A percentile compares a stretch with the other conserved stretches of the same genome.
These are phyloP conservation scores for Himantopus leucocephalus DNA, from an alignment of 2,113 vertebrate genomes.

Conservation along the genomic window DNA sequence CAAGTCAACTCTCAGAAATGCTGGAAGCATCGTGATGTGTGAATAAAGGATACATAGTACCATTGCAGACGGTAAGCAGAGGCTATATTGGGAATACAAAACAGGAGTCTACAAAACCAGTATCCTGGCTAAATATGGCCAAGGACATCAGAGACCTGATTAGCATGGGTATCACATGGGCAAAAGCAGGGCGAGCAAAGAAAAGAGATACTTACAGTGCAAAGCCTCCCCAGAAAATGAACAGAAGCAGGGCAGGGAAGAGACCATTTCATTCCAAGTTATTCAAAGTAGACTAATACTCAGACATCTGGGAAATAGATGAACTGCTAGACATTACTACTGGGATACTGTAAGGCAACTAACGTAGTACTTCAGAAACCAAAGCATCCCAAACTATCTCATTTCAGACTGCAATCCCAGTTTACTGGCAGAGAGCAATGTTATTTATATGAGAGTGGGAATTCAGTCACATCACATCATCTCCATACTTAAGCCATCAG, in stretches of 20 bases:
- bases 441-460: neutral
- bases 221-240: neutral
- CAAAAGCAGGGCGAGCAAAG: neutral
- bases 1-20: neutral
- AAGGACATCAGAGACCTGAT: neutral
- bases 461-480: neutral
- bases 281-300: neutral
- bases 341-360: neutral
- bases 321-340: neutral
- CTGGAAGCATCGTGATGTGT: neutral
- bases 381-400: neutral
- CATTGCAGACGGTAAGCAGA: neutral
- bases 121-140: neutral
- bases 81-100: neutral
- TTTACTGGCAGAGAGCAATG: neutral
- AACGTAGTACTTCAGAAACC: neutral
- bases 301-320: neutral
- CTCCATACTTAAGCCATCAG: neutral
- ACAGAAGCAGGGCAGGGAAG: neutral
- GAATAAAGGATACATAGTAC: neutral
- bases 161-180: neutral
- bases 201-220: neutral
- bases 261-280: neutral
- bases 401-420: neutral
- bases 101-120: neutral